These are phyloP conservation scores for Tanypteryx hageni DNA, from an alignment of 2,888 invertebrate species.

Conservation along the genomic window DNA sequence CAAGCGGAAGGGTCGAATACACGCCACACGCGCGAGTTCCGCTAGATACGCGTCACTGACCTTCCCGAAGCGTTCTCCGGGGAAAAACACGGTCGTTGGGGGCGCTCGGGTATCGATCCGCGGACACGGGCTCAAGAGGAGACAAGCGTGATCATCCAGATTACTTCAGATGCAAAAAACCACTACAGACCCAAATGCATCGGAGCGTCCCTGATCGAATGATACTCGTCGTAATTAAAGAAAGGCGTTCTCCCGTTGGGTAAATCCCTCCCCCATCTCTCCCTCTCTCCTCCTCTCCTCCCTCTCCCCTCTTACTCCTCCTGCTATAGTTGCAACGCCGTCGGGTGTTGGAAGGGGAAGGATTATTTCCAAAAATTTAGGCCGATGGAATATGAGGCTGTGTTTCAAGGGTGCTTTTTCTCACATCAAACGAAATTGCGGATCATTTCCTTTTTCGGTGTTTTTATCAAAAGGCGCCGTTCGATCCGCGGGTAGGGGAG, in stretches of 20 bases:
- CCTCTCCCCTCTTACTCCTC: background rate
- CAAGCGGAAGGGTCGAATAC: too few relatives aligned
- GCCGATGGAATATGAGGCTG: constrained; percentile 40
- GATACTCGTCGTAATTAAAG: constrained; percentile 50
- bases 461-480: constrained; percentile 41
- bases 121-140: background rate
- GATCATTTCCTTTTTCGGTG: constrained; percentile 9
- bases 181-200: constrained; percentile 24
- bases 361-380: constrained; percentile 48
- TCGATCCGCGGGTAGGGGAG: constrained; percentile 6
- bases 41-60: constrained; percentile 46
- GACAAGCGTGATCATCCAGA: constrained; percentile 9
- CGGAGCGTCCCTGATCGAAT: constrained; percentile 25
- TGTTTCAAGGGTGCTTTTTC: constrained; percentile 44
- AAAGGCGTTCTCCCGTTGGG: background rate
- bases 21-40: background rate
- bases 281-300: background rate
- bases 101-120: background rate
- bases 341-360: background rate
- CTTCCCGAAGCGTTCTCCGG: constrained; percentile 39
- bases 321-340: background rate
- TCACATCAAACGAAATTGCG: constrained; percentile 56
- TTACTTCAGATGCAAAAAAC: background rate
- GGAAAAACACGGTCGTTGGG: background rate
- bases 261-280: background rate